Evolutionary conservation across 92 coral and sea anemone genomes (phyloP), one percentile per base, ranked within the genome.

Genomic region (Porites lobata): DNA sequence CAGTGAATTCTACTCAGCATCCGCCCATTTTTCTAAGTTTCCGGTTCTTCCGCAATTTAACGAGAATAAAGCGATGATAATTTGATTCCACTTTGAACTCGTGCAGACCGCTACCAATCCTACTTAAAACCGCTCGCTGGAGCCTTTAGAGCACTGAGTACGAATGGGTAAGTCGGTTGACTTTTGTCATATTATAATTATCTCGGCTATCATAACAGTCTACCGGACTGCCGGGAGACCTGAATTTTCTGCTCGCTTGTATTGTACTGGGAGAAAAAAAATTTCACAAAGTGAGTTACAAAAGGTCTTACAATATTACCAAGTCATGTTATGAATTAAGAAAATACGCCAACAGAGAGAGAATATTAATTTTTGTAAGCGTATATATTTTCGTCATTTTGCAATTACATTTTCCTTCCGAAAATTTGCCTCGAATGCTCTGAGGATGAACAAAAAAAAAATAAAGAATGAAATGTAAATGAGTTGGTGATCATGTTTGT

Each of bases 251-350:
- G 14, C 59, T 10, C 11, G 61, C 50, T 32, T 20, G 32, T 50
- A 69, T 57, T 19, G 51, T 84, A 47, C 54, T 51, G 50, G 78
- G 73, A 50, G 64, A 18, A 14, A 22, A 29, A 50, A 72, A 72
- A 59, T 83, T 72, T 59, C 56, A 8, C 56, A 5, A 52, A 70
- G 56, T 72, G 79, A 83, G 32, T 64, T 74, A 22, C 47, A 38
- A 38, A 6, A 38, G 47, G 47, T 38, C 47, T 3, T 38, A 38
- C 80, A 84, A 10, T 64, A 14, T 73, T 84, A 64, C 53, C 80
- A 84, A 74, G 72, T 63, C 19, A 73, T n/a, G 87, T 63, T 47
- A 73, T n/a, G 87, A 84, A 74, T 43, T 51, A 22, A 73, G 61
- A 68, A 67, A 67, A 54, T 51, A 53, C 52, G 9, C 53, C 51